Evolutionary conservation across 2,888 invertebrate genomes (phyloP), one percentile per base, ranked within the genome.

Genomic region (Anticlea derivata): DNA sequence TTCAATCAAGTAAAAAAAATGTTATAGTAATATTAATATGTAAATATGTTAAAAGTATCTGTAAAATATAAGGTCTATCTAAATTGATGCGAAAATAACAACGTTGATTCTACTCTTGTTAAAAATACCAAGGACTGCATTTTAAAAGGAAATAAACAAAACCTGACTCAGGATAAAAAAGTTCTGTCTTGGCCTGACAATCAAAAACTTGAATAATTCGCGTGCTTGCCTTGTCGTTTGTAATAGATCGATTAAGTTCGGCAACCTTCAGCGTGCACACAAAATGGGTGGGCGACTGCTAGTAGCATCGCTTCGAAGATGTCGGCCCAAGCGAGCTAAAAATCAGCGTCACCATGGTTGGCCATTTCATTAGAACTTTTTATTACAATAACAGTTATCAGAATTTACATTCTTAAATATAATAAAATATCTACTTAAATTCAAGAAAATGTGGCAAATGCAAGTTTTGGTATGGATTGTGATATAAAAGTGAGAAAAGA

Each of bases 1-100:
- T 53, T 51, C 45, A 34, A 61, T 55, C 56, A 56, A 26, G 55
- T 59, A 60, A 49, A 50, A 43, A 50, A 53, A 68, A 61, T 75
- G 73, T 74, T 76, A 70, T 61, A 61, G 55, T 39, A 33, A 27
- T 43, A 43, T 39, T 23, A 13, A 20, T 47, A 46, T 80, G 81
- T 84, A 83, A 75, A 84, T 82, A 83, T 83, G 83, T 84, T 83
- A 73, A 74, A 70, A 51, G 10, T 44, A 43, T 43, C 37, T 50
- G 26, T 13, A 26, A 26, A 27, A 11, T 35, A 13, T 35, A 46
- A 33, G 2, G 4, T 43, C 31, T 23, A 11, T 26, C 31, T 41
- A 35, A 40, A 51, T 35, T 39, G 35, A 24, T 30, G 22, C 8
- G 10, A 40, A 30, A 10, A 34, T 24, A 37, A 27, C 2, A 7